Conservation (phyloP, 2,113 vertebrate species). For the Apus apus region DNA sequence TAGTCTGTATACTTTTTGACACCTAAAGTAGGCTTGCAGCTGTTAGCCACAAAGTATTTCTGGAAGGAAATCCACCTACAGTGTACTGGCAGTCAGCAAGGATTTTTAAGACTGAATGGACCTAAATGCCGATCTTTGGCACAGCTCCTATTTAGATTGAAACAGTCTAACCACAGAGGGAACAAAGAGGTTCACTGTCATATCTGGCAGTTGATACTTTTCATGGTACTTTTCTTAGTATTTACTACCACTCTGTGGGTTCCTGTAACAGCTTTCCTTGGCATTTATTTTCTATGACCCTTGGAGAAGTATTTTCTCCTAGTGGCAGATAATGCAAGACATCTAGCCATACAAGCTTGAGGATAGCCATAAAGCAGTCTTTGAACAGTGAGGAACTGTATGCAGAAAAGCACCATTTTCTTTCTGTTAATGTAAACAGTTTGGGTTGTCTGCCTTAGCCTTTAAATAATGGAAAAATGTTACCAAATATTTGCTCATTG, state of each 20-base stretch:
- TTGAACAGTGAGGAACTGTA: background rate
- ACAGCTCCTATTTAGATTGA: background rate
- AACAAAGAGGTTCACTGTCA: background rate
- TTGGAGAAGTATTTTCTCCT: background rate
- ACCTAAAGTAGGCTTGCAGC: background rate
- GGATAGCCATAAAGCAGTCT: background rate
- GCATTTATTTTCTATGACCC: background rate
- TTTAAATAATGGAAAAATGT: background rate
- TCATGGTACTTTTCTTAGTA: background rate
- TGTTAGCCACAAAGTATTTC: background rate
- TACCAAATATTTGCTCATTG: background rate
- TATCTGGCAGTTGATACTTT: background rate
- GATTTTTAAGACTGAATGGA: background rate
- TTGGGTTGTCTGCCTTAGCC: background rate
- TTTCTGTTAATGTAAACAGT: background rate
- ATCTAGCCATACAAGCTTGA: background rate
- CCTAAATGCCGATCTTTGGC: background rate
- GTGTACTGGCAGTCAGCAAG: background rate
- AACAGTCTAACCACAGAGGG: background rate
- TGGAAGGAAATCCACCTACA: background rate
- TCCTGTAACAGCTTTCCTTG: background rate
- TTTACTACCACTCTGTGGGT: background rate
- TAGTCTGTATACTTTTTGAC: background rate
- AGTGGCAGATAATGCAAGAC: background rate
- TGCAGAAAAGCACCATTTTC: background rate